phyloP scores from a whole-genome alignment of 2,888 invertebrate species.

The Tribolium freemani region DNA sequence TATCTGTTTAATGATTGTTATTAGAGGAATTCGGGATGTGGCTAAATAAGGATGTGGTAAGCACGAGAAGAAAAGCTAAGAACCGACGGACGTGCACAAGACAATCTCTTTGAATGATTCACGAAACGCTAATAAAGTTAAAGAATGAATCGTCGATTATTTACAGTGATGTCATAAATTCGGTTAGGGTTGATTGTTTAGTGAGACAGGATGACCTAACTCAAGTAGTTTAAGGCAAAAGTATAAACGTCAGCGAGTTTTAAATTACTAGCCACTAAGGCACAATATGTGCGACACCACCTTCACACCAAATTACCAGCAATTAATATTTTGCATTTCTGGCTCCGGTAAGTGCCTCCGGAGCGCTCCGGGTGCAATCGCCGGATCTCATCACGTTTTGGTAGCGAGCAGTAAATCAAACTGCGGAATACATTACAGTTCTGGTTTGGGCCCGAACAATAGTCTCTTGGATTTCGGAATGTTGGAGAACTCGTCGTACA shows the following conservation, averaged over 20 bases:
- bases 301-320: not conserved
- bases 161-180: constrained; percentile 57
- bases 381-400: constrained; percentile 2
- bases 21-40: constrained; percentile 23
- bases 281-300: not conserved
- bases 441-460: constrained; percentile 7
- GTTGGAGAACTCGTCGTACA: constrained; percentile 9
- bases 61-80: constrained; percentile 9
- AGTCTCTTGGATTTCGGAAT: not conserved
- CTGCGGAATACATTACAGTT: not conserved
- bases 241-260: constrained; percentile 57
- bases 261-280: constrained; percentile 51
- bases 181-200: constrained; percentile 54
- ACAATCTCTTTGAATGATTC: constrained; percentile 24
- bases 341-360: not conserved
- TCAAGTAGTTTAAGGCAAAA: constrained; percentile 49
- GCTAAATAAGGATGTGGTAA: constrained; percentile 31
- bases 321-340: not conserved
- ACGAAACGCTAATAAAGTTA: constrained; percentile 27
- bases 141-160: constrained; percentile 52
- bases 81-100: constrained; percentile 2
- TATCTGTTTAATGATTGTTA: constrained; percentile 10
- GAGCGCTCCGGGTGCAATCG: not conserved
- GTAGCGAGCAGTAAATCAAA: not conserved
- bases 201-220: constrained; percentile 50